Conservation (phyloP, 2,113 vertebrate genomes). For the Anarrhichthys ocellatus region DNA sequence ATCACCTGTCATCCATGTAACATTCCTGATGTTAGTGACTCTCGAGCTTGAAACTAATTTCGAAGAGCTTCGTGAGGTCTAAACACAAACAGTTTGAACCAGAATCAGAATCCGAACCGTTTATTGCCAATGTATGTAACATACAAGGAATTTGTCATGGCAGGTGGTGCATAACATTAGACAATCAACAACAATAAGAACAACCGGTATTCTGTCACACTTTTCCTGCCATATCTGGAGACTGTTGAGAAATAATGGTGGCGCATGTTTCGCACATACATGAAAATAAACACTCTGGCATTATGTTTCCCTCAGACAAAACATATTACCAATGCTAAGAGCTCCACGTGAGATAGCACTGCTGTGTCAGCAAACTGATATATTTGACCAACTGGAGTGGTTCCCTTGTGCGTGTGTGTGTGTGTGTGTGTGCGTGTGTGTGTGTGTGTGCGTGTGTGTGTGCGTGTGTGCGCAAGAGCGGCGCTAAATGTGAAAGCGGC, state of each 20-base stretch:
- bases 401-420: neutral
- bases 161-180: too few species aligned
- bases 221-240: neutral
- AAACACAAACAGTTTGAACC: too few species aligned
- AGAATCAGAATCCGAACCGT: too few species aligned
- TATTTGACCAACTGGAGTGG: slow-evolving; percentile 13
- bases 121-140: too few species aligned
- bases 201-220: neutral
- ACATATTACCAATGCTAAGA: neutral
- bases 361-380: slow-evolving; percentile 15
- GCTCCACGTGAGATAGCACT: neutral
- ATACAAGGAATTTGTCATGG: too few species aligned
- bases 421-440: too few species aligned
- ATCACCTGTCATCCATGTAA: neutral
- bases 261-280: too few species aligned
- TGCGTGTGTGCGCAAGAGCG: neutral
- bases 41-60: neutral
- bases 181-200: too few species aligned
- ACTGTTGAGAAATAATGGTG: neutral
- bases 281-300: neutral
- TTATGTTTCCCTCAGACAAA: neutral
- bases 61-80: too few species aligned
- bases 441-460: too few species aligned
- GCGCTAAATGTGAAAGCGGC: slow-evolving; percentile 28
- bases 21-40: neutral